Percentiles rank a stretch among this genome's conserved stretches.
Evolutionary conservation across 2,797 vertebrate species (phyloP).

Genomic region (Merluccius polli): DNA sequence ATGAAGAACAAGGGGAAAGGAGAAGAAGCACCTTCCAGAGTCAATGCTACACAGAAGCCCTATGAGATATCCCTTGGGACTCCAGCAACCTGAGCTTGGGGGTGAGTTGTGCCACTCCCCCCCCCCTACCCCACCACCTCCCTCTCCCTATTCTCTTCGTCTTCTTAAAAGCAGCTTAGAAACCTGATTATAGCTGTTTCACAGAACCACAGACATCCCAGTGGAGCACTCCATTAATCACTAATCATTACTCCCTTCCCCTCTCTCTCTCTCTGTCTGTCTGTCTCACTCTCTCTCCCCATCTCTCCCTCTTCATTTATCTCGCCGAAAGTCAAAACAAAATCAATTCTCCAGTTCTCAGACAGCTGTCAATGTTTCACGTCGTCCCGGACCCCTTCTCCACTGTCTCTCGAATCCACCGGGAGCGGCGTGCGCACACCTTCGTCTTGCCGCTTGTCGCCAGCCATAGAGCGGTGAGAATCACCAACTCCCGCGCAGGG

Average conservation of each 20-base stretch:
- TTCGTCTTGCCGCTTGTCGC: conserved; percentile 27
- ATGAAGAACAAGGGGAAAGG: neutral
- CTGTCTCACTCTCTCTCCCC: conserved; percentile 10
- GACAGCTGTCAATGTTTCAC: conserved; percentile 22
- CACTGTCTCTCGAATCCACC: conserved; percentile 26
- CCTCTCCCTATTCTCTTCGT: conserved; percentile 28
- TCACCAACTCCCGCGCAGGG: conserved; percentile 48
- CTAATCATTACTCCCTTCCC: neutral
- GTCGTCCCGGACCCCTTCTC: conserved; percentile 8
- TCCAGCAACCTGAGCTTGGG: conserved; percentile 36
- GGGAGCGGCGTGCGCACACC: conserved; percentile 10
- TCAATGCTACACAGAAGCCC: conserved; percentile 16
- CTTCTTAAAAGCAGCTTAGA: conserved; percentile 67
- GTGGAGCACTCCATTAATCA: neutral
- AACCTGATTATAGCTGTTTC: conserved; percentile 60
- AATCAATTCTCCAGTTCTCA: conserved; percentile 30
- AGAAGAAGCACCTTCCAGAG: conserved; percentile 15
- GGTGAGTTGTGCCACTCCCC: neutral
- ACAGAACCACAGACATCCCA: conserved; percentile 6
- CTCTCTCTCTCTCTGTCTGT: neutral
- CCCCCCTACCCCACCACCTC: conserved; percentile 1
- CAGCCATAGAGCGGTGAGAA: conserved; percentile 38
- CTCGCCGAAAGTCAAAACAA: conserved; percentile 31
- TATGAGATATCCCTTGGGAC: conserved; percentile 11
- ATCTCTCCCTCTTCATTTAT: neutral